Evolutionary conservation across 2,113 vertebrate genomes (phyloP), one percentile per base, ranked within the genome.

Genomic region (Chinchilla lanigera): DNA sequence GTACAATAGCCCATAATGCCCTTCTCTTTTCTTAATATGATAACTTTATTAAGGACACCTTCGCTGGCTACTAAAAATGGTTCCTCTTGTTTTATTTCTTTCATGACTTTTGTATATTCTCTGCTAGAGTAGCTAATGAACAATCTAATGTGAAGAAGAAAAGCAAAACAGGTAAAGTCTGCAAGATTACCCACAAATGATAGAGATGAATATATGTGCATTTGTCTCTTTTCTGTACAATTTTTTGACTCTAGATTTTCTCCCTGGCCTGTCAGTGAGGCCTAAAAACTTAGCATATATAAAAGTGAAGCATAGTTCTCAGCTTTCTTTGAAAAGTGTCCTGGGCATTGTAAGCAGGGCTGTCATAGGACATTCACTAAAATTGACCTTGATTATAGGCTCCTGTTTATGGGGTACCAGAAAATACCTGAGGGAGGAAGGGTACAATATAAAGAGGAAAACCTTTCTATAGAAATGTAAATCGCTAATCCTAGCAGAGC

Each of bases 361-460:
- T 78, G 24, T 26, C 38, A n/a, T 91, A 73, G 71, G 78, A 86
- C 73, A 35, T 38, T 84, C 78, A 94, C 86, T 94, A 91, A 87
- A 97, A 63, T 91, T 26, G 82, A 33, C 28, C 58, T 87, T 93
- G 28, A 9, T 90, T 67, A 67, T 75, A 84, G 54, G 44, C 9
- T 78, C 50, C 26, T 96, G 0, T 80, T 60, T 78, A 19, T 89
- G 73, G 22, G 9, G 81, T 89, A 77, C 14, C 30, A 86, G 52
- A 44, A 94, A 92, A 88, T 38, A 58, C 5, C 9, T 44, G 5
- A 16, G 61, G 26, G 3, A 6, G 28, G 26, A 14, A 8, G 0
- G 16, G 11, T 58, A 1, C 3, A 50, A 33, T 26, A 50, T 41
- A 80, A 56, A 67, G 17, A 93, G 22, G 44, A 47, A 81, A 41